Conservation (phyloP, 2,888 invertebrate genomes). For the Acholoe squamosa region DNA sequence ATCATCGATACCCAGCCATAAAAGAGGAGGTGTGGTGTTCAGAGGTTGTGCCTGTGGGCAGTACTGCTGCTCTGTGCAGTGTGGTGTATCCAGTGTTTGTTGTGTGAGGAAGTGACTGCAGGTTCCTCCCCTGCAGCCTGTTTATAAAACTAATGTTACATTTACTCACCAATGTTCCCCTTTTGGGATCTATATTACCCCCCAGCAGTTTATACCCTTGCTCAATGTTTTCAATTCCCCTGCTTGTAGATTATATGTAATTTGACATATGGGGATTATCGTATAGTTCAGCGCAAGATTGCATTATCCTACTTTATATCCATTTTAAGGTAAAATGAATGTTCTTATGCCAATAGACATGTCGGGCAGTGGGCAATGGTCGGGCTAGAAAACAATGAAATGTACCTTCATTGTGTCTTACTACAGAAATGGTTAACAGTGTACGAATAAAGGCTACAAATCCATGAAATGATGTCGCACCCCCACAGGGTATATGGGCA, state of each 20-base stretch:
- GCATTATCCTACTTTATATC: no score
- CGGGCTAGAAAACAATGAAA: no score
- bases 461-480: no score
- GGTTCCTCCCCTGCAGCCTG: background rate
- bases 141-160: constrained; percentile 30
- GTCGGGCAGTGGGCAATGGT: no score
- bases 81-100: background rate
- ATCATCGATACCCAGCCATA: constrained; percentile 20
- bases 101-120: background rate
- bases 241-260: background rate
- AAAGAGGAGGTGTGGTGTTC: background rate
- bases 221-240: background rate
- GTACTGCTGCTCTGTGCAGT: background rate
- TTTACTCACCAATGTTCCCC: constrained; percentile 22
- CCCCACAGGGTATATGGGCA: no score
- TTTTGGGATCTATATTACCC: background rate
- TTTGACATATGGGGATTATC: background rate
- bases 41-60: constrained; percentile 8
- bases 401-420: no score
- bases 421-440: no score
- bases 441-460: no score
- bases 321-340: no score
- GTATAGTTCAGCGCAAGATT: no score
- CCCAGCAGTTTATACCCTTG: background rate
- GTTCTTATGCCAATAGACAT: no score